Evolutionary conservation across 2,113 vertebrate species (phyloP), one percentile per base, ranked within the genome.

Genomic region (Fukomys damarensis): DNA sequence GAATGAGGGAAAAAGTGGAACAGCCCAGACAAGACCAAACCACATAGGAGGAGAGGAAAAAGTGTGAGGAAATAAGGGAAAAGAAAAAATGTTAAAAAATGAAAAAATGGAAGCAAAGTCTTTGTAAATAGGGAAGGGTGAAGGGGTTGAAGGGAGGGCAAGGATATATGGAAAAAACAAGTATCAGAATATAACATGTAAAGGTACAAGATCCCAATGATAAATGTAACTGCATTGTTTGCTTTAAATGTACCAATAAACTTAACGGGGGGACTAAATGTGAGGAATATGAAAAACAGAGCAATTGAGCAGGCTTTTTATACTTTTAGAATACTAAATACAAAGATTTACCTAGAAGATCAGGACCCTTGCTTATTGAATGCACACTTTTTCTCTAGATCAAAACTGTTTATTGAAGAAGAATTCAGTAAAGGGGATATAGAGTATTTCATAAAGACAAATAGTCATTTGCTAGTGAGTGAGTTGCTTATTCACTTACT

Each of bases 321-420:
- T 38, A 35, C 10, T 65, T 26, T 58, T 43, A 92, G 66, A 96
- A 92, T 19, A 72, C 38, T 83, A 52, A 77, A 58, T 68, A 89
- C 54, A 87, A 81, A 7, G 46, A 54, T 28, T 89, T 32, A 58
- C 19, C 14, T 2, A 86, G n/a, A 35, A 28, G 16, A 79, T 83
- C 14, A 90, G 41, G 24, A 81, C 12, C 2, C 32, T 91, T 86
- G 43, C 24, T 24, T 52, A 87, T 3, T 38, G 4, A 19, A 46
- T 70, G 1, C 16, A 61, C 6, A 52, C 24, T 41, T 77, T 84
- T 77, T 72, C 8, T 13, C 65, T 94, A 74, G 26, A 93, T 83
- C 26, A 72, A 32, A 58, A 74, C 14, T 90, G 17, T 94, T 92
- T 89, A 72, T 28, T 93, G n/a, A 91, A 68, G 49, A 96, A 90